Conservation (phyloP, 2,797 vertebrate genomes). For the Pipistrellus nathusii region DNA sequence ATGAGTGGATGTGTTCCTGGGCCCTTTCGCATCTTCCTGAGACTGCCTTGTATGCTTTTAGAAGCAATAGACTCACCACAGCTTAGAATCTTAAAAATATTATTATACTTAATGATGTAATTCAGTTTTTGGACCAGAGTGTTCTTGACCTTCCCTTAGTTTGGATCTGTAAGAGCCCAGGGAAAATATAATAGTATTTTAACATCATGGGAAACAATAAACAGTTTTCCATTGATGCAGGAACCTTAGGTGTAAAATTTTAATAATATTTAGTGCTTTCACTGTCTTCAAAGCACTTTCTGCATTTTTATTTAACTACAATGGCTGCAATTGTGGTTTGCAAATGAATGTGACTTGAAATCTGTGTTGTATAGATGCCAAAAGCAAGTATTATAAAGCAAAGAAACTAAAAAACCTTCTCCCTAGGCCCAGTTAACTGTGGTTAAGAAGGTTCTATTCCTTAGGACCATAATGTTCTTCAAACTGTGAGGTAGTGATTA, state of each 20-base stretch:
- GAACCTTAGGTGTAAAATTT: conserved; percentile 58
- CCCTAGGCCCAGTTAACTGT: neutral
- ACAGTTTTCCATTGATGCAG: conserved; percentile 68
- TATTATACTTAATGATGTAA: conserved; percentile 11
- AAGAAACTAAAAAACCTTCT: neutral
- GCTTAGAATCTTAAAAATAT: conserved; percentile 44
- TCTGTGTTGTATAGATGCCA: too few species aligned
- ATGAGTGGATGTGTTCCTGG: conserved; percentile 65
- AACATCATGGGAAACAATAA: conserved; percentile 69
- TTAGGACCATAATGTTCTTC: neutral
- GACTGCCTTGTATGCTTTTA: conserved; percentile 54
- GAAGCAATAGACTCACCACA: conserved; percentile 62
- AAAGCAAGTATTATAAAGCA: neutral
- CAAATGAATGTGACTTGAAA: neutral
- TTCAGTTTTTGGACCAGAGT: conserved; percentile 49
- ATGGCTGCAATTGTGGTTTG: neutral
- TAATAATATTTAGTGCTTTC: conserved; percentile 37
- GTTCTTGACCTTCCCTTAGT: conserved; percentile 53
- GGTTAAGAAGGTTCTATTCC: neutral
- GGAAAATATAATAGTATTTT: conserved; percentile 69
- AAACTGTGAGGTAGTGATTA: neutral
- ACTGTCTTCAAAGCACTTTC: conserved; percentile 32
- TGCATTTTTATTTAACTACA: conserved; percentile 5
- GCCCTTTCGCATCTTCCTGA: neutral
- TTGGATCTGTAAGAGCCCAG: conserved; percentile 36